phyloP scores from a whole-genome alignment of 2,113 vertebrate species.

The Bucco capensis region DNA sequence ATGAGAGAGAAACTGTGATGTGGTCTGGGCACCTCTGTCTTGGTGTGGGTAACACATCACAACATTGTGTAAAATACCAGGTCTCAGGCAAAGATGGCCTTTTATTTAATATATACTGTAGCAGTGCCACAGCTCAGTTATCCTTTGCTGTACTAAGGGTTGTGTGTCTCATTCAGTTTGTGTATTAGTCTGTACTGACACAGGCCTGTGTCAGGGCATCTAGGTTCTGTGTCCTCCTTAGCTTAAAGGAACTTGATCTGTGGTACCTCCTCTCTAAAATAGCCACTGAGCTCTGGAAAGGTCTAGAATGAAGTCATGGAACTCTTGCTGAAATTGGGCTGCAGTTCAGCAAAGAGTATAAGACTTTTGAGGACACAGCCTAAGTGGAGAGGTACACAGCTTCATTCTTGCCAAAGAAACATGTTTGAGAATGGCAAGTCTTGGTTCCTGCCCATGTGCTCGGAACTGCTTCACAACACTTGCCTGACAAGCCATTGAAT shows the following conservation, averaged over 20 bases:
- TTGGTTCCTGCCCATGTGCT: not conserved
- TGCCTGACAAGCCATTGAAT: not conserved
- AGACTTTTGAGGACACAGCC: not conserved
- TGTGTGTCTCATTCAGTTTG: not conserved
- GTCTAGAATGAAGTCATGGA: not conserved
- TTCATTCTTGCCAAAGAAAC: not conserved
- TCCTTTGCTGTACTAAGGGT: not conserved
- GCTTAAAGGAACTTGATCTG: not conserved
- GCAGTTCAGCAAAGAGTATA: not conserved
- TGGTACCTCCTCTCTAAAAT: not conserved
- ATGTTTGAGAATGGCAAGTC: not conserved
- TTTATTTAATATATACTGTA: not conserved
- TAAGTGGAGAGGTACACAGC: not conserved
- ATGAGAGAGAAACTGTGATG: not conserved
- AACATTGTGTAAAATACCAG: not conserved
- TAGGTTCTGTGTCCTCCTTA: not conserved
- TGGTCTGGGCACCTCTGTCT: not conserved
- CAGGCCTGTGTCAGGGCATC: too few species aligned
- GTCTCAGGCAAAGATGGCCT: not conserved
- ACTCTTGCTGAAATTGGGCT: not conserved
- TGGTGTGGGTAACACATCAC: not conserved
- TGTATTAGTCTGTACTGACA: not conserved
- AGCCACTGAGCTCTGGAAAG: not conserved
- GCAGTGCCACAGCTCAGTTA: not conserved
- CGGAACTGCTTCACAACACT: not conserved